Conservation (phyloP, 2,888 invertebrate species). For the Chydorus sphaericus region DNA sequence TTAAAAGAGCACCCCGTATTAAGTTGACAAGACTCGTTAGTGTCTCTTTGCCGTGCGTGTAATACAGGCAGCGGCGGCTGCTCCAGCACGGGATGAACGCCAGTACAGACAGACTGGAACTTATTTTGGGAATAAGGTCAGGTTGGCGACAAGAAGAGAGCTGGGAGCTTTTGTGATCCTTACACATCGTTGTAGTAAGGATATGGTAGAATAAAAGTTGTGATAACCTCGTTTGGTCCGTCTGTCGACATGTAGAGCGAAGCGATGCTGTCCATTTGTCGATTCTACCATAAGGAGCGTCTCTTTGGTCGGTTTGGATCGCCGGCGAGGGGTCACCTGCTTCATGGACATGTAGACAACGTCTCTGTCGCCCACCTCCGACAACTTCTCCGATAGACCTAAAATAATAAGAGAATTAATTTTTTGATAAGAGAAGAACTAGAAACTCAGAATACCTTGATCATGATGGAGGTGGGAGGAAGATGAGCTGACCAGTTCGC, state of each 20-base stretch:
- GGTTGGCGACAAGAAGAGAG: not conserved
- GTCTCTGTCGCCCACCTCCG: constrained; percentile 36
- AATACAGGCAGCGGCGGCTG: too few species aligned
- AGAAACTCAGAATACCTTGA: not conserved
- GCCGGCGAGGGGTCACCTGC: constrained; percentile 37
- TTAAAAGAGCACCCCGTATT: too few species aligned
- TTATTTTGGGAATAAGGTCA: constrained; percentile 9
- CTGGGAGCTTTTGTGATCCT: not conserved
- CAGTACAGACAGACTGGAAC: too few species aligned
- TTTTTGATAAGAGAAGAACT: not conserved
- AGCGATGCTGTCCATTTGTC: constrained; percentile 36
- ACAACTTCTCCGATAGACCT: constrained; percentile 36
- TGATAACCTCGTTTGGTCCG: constrained; percentile 36
- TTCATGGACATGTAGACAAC: constrained; percentile 37
- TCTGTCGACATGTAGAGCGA: constrained; percentile 39
- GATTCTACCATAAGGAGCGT: constrained; percentile 41
- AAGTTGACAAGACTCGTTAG: too few species aligned
- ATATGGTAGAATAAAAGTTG: not conserved
- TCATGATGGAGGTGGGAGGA: constrained; percentile 1
- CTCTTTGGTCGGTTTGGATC: constrained; percentile 33
- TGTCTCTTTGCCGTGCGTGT: too few species aligned
- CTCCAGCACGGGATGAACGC: too few species aligned
- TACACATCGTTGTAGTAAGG: not conserved
- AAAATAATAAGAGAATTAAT: not conserved
- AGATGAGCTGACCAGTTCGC: not conserved